Evolutionary conservation across 2,113 vertebrate species (phyloP).

Genomic region (Oncorhynchus clarkii): DNA sequence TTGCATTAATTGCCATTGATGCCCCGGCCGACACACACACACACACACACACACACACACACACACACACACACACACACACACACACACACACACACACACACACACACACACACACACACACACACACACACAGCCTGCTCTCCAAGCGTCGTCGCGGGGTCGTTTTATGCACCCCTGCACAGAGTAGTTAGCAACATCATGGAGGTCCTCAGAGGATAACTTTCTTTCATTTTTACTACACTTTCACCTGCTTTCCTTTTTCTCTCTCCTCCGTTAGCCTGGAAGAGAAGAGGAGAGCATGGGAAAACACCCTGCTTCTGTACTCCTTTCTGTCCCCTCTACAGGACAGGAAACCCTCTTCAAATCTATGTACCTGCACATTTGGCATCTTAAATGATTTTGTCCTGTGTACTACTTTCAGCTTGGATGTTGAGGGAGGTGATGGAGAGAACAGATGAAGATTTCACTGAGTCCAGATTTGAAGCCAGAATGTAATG

Average conservation of each 20-base stretch:
- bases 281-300: too few species aligned
- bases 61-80: slow-evolving; percentile 9
- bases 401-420: too few species aligned
- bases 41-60: slow-evolving; percentile 25
- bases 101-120: slow-evolving; percentile 25
- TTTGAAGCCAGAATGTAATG: slow-evolving; percentile 50
- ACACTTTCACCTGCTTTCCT: slow-evolving; percentile 12
- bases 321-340: too few species aligned
- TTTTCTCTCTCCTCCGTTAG: background rate
- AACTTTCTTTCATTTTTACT: slow-evolving; percentile 12
- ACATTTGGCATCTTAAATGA: too few species aligned
- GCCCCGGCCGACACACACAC: slow-evolving; percentile 68
- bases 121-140: too few species aligned
- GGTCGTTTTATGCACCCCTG: slow-evolving; percentile 78
- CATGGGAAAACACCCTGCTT: background rate
- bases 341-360: too few species aligned
- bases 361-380: too few species aligned
- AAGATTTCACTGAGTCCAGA: slow-evolving; percentile 38
- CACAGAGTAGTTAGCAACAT: slow-evolving; percentile 55
- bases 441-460: too few species aligned
- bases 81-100: slow-evolving; percentile 9
- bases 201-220: slow-evolving; percentile 41
- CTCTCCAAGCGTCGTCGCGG: slow-evolving; percentile 68
- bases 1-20: slow-evolving; percentile 96
- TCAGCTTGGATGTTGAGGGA: too few species aligned